phyloP scores from a whole-genome alignment of 1,140 invertebrate genomes.

The Formica selysi region DNA sequence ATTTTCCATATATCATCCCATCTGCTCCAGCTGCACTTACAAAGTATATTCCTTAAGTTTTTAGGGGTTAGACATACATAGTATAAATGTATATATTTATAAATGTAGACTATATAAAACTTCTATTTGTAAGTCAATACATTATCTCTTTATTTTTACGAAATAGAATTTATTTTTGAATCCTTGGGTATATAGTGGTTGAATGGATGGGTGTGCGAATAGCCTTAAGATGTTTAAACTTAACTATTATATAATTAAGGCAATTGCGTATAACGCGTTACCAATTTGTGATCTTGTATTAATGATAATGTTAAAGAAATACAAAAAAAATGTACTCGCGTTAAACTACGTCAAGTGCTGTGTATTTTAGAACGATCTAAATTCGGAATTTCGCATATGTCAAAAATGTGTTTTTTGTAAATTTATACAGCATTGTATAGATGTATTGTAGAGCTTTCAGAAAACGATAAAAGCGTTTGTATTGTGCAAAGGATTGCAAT shows the following conservation, averaged over 20 bases:
- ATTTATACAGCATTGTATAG: slow-evolving; percentile 58
- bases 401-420: slow-evolving; percentile 62
- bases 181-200: slow-evolving; percentile 75
- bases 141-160: slow-evolving; percentile 83
- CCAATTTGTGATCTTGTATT: slow-evolving; percentile 73
- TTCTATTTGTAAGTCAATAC: slow-evolving; percentile 83
- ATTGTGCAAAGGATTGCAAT: slow-evolving; percentile 42
- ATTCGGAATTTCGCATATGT: slow-evolving; percentile 50
- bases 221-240: slow-evolving; percentile 69
- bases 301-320: slow-evolving; percentile 64
- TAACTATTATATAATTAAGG: slow-evolving; percentile 67
- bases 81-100: slow-evolving; percentile 83
- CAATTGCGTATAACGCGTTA: slow-evolving; percentile 68
- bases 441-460: slow-evolving; percentile 36
- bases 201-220: slow-evolving; percentile 76
- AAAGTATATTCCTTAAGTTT: slow-evolving; percentile 75
- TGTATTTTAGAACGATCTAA: slow-evolving; percentile 53
- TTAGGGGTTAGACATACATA: slow-evolving; percentile 71
- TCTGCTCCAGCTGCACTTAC: slow-evolving; percentile 76
- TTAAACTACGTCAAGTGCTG: slow-evolving; percentile 42
- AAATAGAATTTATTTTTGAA: slow-evolving; percentile 84
- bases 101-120: slow-evolving; percentile 81
- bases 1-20: slow-evolving; percentile 70
- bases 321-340: slow-evolving; percentile 30
- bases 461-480: slow-evolving; percentile 11